These are phyloP conservation scores for Pterois miles DNA, from an alignment of 2,797 vertebrate genomes.

Conservation along the genomic window DNA sequence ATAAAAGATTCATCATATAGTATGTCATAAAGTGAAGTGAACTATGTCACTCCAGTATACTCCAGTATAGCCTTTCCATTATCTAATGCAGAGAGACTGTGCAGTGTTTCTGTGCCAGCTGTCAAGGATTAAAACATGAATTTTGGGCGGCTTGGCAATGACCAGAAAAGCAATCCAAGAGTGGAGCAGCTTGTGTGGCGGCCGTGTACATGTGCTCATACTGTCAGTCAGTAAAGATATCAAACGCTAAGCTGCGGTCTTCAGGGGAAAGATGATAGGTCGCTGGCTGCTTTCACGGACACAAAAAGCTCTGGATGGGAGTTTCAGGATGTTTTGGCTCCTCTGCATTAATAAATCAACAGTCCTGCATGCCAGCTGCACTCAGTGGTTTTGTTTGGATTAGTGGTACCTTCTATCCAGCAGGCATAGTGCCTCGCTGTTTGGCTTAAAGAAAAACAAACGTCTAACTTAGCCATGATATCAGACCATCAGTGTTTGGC, in stretches of 20 bases:
- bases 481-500: conserved; percentile 64
- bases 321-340: conserved; percentile 52
- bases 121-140: conserved; percentile 45
- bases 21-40: background rate
- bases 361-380: conserved; percentile 36
- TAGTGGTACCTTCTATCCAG: conserved; percentile 14
- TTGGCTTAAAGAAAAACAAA: conserved; percentile 38
- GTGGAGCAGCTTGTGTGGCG: conserved; percentile 7
- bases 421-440: conserved; percentile 48
- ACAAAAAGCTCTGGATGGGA: conserved; percentile 12
- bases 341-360: conserved; percentile 22
- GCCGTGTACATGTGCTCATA: conserved; percentile 32
- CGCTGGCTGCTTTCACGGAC: conserved; percentile 16
- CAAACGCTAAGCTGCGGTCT: conserved; percentile 15
- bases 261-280: conserved; percentile 52
- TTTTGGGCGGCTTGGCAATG: conserved; percentile 17
- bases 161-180: conserved; percentile 37
- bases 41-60: background rate
- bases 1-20: background rate
- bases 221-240: conserved; percentile 51
- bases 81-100: conserved; percentile 18
- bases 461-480: conserved; percentile 66
- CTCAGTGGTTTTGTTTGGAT: conserved; percentile 25
- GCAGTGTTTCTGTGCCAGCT: conserved; percentile 44
- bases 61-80: conserved; percentile 6